Evolutionary conservation across 2,888 invertebrate species (phyloP), one percentile per base, ranked within the genome.

Genomic region (Macaria notata): DNA sequence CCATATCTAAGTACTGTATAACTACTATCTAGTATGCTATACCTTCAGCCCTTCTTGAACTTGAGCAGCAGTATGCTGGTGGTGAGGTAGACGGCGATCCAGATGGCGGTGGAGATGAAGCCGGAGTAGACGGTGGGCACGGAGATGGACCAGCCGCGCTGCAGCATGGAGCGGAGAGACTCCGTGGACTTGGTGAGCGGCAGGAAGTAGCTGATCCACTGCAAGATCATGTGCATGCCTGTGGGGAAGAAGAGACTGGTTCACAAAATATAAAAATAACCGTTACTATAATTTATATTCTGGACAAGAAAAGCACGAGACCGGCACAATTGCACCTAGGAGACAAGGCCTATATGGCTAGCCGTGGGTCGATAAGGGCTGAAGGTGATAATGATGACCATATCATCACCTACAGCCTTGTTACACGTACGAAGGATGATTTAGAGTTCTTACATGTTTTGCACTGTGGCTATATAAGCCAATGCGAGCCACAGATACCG

Each of bases 161-260:
- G 96, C 41, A 97, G 83, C 79, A 98, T 95, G 3, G 95, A 95
- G n/a, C 98, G 92, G 64, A 98, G 88, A 3, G 97, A 95, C 71
- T 98, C 97, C 0, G 97, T 97, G 0, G 97, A 96, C 70, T 96
- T 95, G 0, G 98, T 98, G 19, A 98, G 90, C 0, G 98, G 98
- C 29, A 98, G 92, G 45, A 96, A 86, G 68, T 93, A 94, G 67
- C 96, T 95, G 45, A 97, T 76, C 76, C 94, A 94, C 76, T 93
- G 93, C 4, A 98, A 88, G 44, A 94, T 72, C 0, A 92, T 84
- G 76, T 97, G 97, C 96, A 98, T 98, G 43, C 88, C 89, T 89
- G 74, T 19, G 8, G 38, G 48, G 3, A n/a, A 49, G 31, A 46
- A 48, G 4, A 47, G 5, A 7, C 8, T 6, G 8, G 8, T 39